These are phyloP conservation scores for Brachycybe producta DNA, from an alignment of 2,888 invertebrate genomes.

Conservation along the genomic window DNA sequence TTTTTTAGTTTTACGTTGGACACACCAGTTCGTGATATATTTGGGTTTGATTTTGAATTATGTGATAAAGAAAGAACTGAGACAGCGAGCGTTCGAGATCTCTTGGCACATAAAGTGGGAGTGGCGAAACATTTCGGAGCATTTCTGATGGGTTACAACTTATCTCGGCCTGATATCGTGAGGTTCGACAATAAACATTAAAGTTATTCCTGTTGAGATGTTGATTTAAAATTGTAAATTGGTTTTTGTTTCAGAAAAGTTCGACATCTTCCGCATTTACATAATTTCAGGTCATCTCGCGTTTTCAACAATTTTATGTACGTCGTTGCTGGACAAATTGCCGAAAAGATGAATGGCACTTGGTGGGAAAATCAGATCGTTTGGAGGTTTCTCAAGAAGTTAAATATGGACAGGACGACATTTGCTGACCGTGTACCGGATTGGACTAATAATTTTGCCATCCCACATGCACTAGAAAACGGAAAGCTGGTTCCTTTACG, in stretches of 20 bases:
- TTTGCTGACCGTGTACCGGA: constrained; percentile 23
- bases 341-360: constrained; percentile 24
- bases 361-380: constrained; percentile 29
- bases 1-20: constrained; percentile 29
- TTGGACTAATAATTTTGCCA: constrained; percentile 25
- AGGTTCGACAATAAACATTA: constrained; percentile 23
- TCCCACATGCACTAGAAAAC: constrained; percentile 25
- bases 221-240: background rate
- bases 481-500: constrained; percentile 8
- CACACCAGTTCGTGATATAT: constrained; percentile 28
- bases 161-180: constrained; percentile 27
- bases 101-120: constrained; percentile 31
- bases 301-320: constrained; percentile 34
- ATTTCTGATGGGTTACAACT: constrained; percentile 29
- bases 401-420: constrained; percentile 27
- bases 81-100: constrained; percentile 29
- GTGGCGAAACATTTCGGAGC: constrained; percentile 30
- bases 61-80: constrained; percentile 27
- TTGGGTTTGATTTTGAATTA: constrained; percentile 27
- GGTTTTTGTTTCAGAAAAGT: constrained; percentile 25
- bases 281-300: constrained; percentile 28
- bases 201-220: background rate
- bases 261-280: constrained; percentile 27
- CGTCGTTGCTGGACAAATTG: constrained; percentile 30
- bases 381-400: constrained; percentile 27